Conservation (phyloP, 2,113 vertebrate genomes). For the Calidris pygmaea region DNA sequence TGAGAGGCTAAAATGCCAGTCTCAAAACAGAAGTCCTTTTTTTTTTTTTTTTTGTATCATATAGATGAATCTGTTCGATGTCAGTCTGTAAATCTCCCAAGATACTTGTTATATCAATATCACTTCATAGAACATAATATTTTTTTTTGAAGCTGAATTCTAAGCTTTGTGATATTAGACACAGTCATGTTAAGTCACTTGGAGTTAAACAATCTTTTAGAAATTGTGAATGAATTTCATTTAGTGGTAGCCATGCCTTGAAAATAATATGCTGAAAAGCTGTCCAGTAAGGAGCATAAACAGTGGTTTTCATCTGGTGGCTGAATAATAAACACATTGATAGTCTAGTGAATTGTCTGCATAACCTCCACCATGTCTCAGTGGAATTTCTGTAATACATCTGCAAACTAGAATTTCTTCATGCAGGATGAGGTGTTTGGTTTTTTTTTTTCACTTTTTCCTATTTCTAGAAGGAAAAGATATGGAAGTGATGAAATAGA, state of each 20-base stretch:
- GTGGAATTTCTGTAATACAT: background rate
- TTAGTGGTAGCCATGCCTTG: background rate
- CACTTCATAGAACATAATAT: background rate
- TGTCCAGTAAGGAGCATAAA: background rate
- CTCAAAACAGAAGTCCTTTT: background rate
- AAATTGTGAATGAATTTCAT: background rate
- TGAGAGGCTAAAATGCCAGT: background rate
- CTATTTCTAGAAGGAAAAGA: background rate
- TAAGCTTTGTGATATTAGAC: background rate
- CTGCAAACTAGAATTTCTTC: background rate
- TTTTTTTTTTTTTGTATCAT: background rate
- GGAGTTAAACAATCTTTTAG: background rate
- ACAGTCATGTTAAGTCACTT: background rate
- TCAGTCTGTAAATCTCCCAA: background rate
- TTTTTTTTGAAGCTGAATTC: background rate
- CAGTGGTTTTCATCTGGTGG: background rate
- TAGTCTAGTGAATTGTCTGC: background rate
- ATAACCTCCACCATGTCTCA: background rate
- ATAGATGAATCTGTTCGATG: background rate
- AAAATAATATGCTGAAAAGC: background rate
- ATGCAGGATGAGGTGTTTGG: background rate
- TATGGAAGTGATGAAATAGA: background rate
- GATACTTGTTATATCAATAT: background rate
- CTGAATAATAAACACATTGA: background rate
- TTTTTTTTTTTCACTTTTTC: background rate